A percentile compares a stretch with the other conserved stretches of the same genome.
These are phyloP conservation scores for Metellina segmentata DNA, from an alignment of 2,888 invertebrate genomes.

Conservation along the genomic window DNA sequence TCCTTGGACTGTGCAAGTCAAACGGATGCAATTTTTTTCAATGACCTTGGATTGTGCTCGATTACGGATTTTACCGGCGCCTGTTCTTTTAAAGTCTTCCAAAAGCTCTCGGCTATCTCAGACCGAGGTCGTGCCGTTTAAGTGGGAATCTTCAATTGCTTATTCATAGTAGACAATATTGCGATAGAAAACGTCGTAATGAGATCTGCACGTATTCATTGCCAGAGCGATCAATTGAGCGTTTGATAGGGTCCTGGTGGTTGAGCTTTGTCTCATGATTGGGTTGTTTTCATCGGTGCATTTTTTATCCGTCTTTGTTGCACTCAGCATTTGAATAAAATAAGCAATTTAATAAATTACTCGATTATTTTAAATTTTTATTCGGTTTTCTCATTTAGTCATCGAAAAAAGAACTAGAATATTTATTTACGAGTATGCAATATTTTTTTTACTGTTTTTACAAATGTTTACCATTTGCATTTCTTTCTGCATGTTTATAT, in stretches of 20 bases:
- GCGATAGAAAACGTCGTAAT: neutral
- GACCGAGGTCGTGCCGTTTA: too few species aligned
- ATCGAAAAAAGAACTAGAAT: too few species aligned
- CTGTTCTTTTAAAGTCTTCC: neutral
- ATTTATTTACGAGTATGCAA: too few species aligned
- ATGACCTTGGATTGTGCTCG: neutral
- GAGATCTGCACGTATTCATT: neutral
- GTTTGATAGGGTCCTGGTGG: neutral
- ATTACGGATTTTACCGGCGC: neutral
- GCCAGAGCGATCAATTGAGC: neutral
- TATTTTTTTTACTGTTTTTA: too few species aligned
- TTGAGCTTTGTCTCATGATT: neutral
- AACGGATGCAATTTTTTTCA: conserved; percentile 51
- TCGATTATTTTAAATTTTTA: too few species aligned
- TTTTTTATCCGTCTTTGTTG: too few species aligned
- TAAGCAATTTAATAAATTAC: too few species aligned
- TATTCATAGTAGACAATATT: neutral
- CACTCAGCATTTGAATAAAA: too few species aligned
- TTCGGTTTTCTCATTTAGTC: too few species aligned
- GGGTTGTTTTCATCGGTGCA: too few species aligned
- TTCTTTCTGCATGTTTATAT: too few species aligned
- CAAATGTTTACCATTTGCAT: too few species aligned
- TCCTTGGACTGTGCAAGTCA: conserved; percentile 53
- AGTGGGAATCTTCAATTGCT: neutral
- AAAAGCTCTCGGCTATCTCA: neutral